These are phyloP conservation scores for Protodeltote pygarga DNA, from an alignment of 2,888 invertebrate species.

Conservation along the genomic window DNA sequence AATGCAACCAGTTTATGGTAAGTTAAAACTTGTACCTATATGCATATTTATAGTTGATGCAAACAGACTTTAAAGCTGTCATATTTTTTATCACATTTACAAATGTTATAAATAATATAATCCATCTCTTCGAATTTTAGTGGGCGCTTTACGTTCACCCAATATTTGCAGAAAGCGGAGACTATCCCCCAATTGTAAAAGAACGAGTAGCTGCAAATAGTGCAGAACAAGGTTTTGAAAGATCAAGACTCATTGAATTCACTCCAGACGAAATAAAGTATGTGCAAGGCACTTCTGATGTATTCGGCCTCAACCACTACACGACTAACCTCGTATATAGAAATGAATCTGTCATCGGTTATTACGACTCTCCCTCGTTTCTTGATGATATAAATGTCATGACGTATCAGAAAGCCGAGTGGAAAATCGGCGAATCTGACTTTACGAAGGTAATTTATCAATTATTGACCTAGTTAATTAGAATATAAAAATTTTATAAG, in stretches of 20 bases:
- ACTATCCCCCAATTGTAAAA: conserved; percentile 88
- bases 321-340: conserved; percentile 77
- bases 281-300: conserved; percentile 88
- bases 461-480: too few relatives aligned
- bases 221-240: conserved; percentile 82
- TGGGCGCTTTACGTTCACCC: conserved; percentile 88
- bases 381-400: conserved; percentile 52
- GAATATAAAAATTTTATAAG: too few relatives aligned
- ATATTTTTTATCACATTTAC: neutral
- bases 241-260: conserved; percentile 87
- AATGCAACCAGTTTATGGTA: conserved; percentile 71
- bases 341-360: conserved; percentile 52
- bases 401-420: conserved; percentile 31
- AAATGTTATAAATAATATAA: conserved; percentile 4
- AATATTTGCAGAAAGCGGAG: conserved; percentile 86
- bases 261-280: conserved; percentile 86
- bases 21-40: too few relatives aligned
- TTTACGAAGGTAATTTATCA: conserved; percentile 36
- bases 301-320: conserved; percentile 91
- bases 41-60: too few relatives aligned
- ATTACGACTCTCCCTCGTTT: conserved; percentile 50
- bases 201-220: conserved; percentile 85
- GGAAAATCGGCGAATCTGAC: conserved; percentile 22
- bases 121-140: conserved; percentile 70
- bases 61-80: too few relatives aligned